Evolutionary conservation across 92 coral and sea anemone species (phyloP), one percentile per base, ranked within the genome.

Genomic region (Galaxea fascicularis): DNA sequence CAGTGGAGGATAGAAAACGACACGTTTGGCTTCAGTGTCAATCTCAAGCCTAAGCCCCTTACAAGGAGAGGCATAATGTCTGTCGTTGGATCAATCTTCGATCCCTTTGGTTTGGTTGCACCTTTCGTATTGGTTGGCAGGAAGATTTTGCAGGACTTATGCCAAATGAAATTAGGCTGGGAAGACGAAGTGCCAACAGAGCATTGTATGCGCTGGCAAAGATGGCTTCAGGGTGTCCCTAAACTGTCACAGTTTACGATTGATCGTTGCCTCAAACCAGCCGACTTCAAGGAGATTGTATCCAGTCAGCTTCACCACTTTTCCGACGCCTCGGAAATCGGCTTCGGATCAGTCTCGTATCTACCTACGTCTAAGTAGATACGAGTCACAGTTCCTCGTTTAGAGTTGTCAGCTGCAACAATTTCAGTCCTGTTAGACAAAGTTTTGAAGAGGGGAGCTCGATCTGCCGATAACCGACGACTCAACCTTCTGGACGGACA

Each of bases 61-160:
- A 82, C 84, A 0, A 65, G 78, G 16, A 86, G 88, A 24, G 91
- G 91, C 15, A 82, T 88, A 49, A 60, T 82, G 59, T 88, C 88
- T 4, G 71, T 88, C 24, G 76, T 74, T 4, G n/a, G n/a, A n/a
- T n/a, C n/a, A n/a, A n/a, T n/a, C n/a, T n/a, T n/a, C n/a, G n/a
- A n/a, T n/a, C n/a, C n/a, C n/a, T n/a, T n/a, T n/a, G n/a, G n/a
- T n/a, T 15, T 21, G 8, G 65, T 15, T 76, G 89, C 76, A 71
- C 92, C 89, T 15, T 81, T 88, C 44, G 85, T 88, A 16, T 82
- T 82, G 8, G 77, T 74, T 72, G 70, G 46, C 79, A 81, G 60
- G 17, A 73, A 45, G 73, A 82, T n/a, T n/a, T n/a, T n/a, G n/a
- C n/a, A n/a, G n/a, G n/a, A n/a, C n/a, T n/a, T n/a, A n/a, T n/a